phyloP scores from a whole-genome alignment of 2,113 vertebrate species.

The Vombatus ursinus region DNA sequence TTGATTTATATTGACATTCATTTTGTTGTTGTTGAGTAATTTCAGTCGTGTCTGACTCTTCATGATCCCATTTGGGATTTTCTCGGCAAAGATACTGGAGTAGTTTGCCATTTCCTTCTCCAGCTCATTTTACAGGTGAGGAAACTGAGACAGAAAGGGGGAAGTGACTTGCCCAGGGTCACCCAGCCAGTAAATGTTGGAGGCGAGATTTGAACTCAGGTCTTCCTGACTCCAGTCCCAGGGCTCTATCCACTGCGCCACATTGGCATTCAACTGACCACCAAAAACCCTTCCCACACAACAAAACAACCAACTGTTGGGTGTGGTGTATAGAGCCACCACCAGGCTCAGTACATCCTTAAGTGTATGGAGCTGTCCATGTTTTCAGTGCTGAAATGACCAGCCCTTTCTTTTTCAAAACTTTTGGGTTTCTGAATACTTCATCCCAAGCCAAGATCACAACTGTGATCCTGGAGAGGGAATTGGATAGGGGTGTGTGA shows the following conservation, averaged over 20 bases:
- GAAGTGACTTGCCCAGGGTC: not conserved
- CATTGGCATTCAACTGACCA: not conserved
- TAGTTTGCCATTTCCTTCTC: not conserved
- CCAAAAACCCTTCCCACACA: not conserved
- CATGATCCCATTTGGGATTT: too few relatives aligned
- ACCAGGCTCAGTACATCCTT: not conserved
- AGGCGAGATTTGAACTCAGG: not conserved
- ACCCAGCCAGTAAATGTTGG: not conserved
- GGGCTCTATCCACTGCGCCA: not conserved
- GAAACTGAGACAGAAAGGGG: not conserved
- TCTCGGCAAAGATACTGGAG: too few relatives aligned
- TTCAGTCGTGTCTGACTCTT: too few relatives aligned
- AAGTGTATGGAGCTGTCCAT: not conserved
- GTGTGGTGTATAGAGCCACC: not conserved
- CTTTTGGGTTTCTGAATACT: not conserved
- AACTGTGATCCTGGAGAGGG: not conserved
- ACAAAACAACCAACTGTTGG: not conserved
- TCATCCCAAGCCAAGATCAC: not conserved
- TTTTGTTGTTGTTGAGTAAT: not conserved
- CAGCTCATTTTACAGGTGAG: not conserved
- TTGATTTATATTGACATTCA: not conserved
- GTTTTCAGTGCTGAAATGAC: not conserved
- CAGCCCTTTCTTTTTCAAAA: not conserved
- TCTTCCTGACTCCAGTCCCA: not conserved
- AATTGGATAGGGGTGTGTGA: not conserved